Base-by-base conservation (phyloP, 2,888 invertebrate species). In the Thysanoteuthis rhombus region DNA sequence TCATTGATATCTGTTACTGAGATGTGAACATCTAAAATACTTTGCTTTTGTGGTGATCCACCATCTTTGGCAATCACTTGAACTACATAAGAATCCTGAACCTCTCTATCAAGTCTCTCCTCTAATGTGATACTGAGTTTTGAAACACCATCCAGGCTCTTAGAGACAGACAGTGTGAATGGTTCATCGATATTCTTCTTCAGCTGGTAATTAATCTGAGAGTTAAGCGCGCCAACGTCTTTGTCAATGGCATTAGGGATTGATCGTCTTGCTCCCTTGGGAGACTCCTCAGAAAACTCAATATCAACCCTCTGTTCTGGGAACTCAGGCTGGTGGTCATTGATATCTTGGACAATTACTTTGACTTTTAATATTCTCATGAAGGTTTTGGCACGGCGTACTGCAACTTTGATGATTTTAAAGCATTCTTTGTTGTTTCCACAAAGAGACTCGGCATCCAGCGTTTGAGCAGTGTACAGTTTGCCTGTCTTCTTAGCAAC, bases 141-240 rank as follows among this genome's bases (percentile, higher is more conserved):
- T 2, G 75, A 75, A 22, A 75, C 36, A n/a, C 75, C 75, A n/a
- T 75, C 75, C 12, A 75, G 75, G n/a, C 75, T 75, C 75, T 75
- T 75, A 75, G 75, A 8, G 12, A 75, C n/a, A 16, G 19, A 75
- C 75, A 75, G n/a, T 2, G 75, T 75, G 19, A 75, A 75, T 75
- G 75, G 75, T n/a, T 75, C 75, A 75, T 75, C 75, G 19, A 75
- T 75, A 75, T 75, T 75, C 75, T 75, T 75, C 75, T 75, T 75
- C n/a, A 75, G 75, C 75, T 75, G 75, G 75, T 75, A 75, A 75
- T 75, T 75, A 75, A 75, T 75, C 75, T 75, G n/a, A n/a, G 75
- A 75, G 75, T 75, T 75, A 75, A 75, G 75, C n/a, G n/a, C n/a
- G 22, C 75, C 75, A n/a, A 75, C 75, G 75, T 75, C 75, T 75